These are phyloP conservation scores for Drosophila mercatorum DNA, from an alignment of 2,888 invertebrate species.

Conservation along the genomic window DNA sequence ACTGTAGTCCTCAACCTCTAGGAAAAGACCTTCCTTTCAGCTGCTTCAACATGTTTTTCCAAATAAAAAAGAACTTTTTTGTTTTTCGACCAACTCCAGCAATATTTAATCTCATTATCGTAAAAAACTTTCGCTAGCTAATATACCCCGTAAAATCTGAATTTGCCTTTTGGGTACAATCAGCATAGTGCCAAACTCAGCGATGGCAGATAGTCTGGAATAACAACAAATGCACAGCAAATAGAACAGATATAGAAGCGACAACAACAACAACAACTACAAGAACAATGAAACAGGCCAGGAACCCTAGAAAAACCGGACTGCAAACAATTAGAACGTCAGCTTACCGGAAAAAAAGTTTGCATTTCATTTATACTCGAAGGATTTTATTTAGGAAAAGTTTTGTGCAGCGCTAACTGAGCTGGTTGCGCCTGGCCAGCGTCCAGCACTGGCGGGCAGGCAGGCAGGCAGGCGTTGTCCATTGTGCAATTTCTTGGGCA, in stretches of 20 bases:
- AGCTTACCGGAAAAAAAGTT: constrained; percentile 79
- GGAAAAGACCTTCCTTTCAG: not conserved
- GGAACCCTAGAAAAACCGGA: constrained; percentile 43
- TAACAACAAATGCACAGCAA: constrained; percentile 16
- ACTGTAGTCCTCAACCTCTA: not conserved
- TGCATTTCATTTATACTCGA: constrained; percentile 77
- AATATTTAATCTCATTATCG: not conserved
- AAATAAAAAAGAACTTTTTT: not conserved
- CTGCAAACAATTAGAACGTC: constrained; percentile 75
- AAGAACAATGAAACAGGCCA: constrained; percentile 14
- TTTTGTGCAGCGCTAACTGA: constrained; percentile 39
- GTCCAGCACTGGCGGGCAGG: constrained; percentile 17
- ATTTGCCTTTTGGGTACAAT: constrained; percentile 26
- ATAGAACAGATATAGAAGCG: constrained; percentile 24
- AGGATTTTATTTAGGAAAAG: constrained; percentile 69
- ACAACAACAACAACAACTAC: constrained; percentile 18
- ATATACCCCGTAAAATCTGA: constrained; percentile 18
- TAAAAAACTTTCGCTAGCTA: not conserved
- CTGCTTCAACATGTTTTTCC: not conserved
- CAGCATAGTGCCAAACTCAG: constrained; percentile 44
- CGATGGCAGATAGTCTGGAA: constrained; percentile 37
- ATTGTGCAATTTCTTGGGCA: constrained; percentile 37
- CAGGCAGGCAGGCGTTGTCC: constrained; percentile 25
- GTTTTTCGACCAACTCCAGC: not conserved
- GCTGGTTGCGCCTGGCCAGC: constrained; percentile 13